Percentiles rank a stretch among this genome's conserved stretches.
These are phyloP conservation scores for Mystacornis crossleyi DNA, from an alignment of 2,113 vertebrate genomes.

Conservation along the genomic window DNA sequence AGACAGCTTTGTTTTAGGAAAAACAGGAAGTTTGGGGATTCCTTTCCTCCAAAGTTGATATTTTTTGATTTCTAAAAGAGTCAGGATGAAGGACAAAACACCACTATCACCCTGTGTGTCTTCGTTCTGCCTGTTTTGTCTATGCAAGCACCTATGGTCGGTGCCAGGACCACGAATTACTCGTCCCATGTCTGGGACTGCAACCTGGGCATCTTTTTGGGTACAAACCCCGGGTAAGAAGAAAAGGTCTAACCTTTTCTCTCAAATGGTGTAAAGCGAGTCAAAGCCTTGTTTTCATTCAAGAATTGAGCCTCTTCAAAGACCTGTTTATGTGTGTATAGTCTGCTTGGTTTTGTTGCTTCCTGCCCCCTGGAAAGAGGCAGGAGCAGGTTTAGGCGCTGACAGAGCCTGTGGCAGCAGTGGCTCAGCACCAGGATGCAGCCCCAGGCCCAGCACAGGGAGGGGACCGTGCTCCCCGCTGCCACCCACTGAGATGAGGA, in stretches of 20 bases:
- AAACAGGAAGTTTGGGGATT: constrained; percentile 49
- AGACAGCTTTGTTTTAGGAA: background rate
- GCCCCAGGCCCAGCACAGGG: background rate
- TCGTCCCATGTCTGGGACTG: accelerated
- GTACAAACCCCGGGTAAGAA: background rate
- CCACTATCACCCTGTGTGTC: background rate
- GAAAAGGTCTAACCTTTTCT: background rate
- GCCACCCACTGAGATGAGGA: background rate
- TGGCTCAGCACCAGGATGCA: background rate
- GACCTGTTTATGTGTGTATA: background rate
- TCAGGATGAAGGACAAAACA: background rate
- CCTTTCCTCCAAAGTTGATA: background rate
- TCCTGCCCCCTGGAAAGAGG: background rate
- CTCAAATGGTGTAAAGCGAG: background rate
- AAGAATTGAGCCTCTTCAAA: background rate
- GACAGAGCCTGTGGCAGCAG: background rate
- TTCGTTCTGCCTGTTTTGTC: background rate
- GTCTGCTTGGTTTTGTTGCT: background rate
- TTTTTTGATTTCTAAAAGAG: background rate
- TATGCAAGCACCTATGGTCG: background rate
- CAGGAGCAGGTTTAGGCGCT: background rate
- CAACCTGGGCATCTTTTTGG: background rate
- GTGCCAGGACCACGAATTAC: background rate
- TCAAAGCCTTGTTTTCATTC: background rate
- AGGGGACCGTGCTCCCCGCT: accelerated